Evolutionary conservation across 2,113 vertebrate genomes (phyloP).

Genomic region (Cardinalis cardinalis): DNA sequence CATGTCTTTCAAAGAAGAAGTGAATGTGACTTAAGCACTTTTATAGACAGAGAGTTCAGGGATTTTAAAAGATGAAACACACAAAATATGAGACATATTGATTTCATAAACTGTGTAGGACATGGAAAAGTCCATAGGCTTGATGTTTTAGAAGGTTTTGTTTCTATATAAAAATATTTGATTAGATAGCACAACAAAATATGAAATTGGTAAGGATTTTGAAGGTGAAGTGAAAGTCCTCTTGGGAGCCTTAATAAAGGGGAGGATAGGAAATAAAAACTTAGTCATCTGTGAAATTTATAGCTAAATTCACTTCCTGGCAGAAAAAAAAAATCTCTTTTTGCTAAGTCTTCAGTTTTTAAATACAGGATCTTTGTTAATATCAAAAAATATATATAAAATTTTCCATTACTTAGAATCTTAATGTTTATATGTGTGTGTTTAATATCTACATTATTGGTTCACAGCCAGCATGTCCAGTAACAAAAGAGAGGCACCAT

Average conservation of each 20-base stretch:
- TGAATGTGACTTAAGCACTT: background rate
- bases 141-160: background rate
- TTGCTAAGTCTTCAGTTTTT: background rate
- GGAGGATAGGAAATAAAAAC: background rate
- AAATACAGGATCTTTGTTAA: background rate
- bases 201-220: background rate
- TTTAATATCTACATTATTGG: background rate
- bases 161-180: background rate
- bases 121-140: background rate
- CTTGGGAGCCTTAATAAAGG: background rate
- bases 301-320: background rate
- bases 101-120: background rate
- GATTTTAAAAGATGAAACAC: background rate
- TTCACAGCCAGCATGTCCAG: background rate
- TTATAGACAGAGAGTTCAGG: background rate
- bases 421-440: background rate
- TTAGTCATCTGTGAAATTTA: background rate
- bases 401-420: background rate
- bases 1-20: background rate
- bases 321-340: fast-evolving
- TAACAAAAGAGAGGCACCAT: background rate
- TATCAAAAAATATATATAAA: background rate
- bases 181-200: background rate
- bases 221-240: background rate
- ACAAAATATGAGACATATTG: background rate